Evolutionary conservation across 2,888 invertebrate genomes (phyloP).

Genomic region (Sepiola atlantica): DNA sequence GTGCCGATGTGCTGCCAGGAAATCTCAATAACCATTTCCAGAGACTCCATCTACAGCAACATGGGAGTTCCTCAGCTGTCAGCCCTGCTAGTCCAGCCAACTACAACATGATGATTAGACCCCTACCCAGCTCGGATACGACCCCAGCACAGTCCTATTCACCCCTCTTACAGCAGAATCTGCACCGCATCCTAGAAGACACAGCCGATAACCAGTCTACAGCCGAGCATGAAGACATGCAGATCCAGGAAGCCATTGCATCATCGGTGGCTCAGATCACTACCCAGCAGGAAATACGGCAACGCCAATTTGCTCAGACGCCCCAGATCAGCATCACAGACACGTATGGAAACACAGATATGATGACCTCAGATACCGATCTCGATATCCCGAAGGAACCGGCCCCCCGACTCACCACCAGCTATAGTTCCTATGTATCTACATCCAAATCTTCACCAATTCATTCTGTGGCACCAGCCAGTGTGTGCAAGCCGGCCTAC

Average conservation of each 20-base stretch:
- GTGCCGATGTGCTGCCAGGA: slow-evolving; percentile 68
- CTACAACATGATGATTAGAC: slow-evolving; percentile 47
- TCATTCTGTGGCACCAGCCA: slow-evolving; percentile 32
- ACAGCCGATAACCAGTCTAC: slow-evolving; percentile 58
- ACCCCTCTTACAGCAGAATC: slow-evolving; percentile 66
- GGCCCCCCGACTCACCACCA: background rate
- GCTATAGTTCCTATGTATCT: background rate
- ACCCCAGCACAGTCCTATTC: slow-evolving; percentile 62
- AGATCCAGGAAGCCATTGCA: slow-evolving; percentile 51
- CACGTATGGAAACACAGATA: slow-evolving; percentile 81
- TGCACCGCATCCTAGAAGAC: slow-evolving; percentile 75
- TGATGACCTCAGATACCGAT: slow-evolving; percentile 59
- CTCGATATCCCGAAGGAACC: slow-evolving; percentile 50
- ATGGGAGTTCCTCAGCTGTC: slow-evolving; percentile 50
- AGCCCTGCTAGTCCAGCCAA: slow-evolving; percentile 33
- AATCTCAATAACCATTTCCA: slow-evolving; percentile 76
- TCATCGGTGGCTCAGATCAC: slow-evolving; percentile 45
- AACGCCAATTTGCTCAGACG: slow-evolving; percentile 73
- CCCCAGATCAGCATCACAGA: slow-evolving; percentile 95
- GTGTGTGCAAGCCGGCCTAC: slow-evolving; percentile 37
- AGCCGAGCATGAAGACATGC: slow-evolving; percentile 58
- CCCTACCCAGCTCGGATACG: slow-evolving; percentile 56
- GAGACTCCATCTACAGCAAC: slow-evolving; percentile 73
- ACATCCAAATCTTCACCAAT: background rate
- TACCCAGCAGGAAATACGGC: slow-evolving; percentile 50